Evolutionary conservation across 2,797 vertebrate genomes (phyloP), one percentile per base, ranked within the genome.

Genomic region (Malurus leucopterus): DNA sequence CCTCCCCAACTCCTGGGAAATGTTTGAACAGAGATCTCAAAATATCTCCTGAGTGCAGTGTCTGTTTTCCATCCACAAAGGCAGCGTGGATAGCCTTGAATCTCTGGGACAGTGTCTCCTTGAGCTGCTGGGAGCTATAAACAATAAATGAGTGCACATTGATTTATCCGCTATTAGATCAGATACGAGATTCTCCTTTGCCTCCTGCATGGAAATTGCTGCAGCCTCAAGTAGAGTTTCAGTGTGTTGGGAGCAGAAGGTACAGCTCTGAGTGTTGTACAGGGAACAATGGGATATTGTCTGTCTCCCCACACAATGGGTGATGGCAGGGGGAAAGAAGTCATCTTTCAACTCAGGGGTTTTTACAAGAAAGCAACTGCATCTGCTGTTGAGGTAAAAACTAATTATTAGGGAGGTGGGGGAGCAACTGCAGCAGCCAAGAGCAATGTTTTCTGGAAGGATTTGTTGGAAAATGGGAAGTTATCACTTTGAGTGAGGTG

Each of bases 151-250:
- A 90, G 81, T 90, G 61, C 36, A 41, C 86, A 64, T 72, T 93
- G 91, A 87, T 94, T 88, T 95, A 87, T 43, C 74, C 74, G 34
- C 7, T 82, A 81, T 94, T 93, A 92, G 92, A 93, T 93, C 87
- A 91, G 76, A 38, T 73, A 88, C 30, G 36, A 93, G 87, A 85
- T 54, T 63, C 85, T 91, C 90, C 92, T 93, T 95, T 91, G 88
- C 84, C 87, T 94, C 85, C 83, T 51, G 74, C 80, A 50, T 93
- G 92, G 89, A 91, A 93, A 94, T 94, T 92, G 79, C 90, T 92
- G 87, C n/a, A 78, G 89, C 76, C 61, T 94, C 85, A 92, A 93
- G 89, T 86, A 88, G 84, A 76, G 87, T 78, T 90, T 24, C 89
- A 86, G 67, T 86, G 92, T 67, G 89, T 89, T 93, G 76, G 86